Base-by-base conservation (phyloP, 2,113 vertebrate species). In the Pristiophorus japonicus region DNA sequence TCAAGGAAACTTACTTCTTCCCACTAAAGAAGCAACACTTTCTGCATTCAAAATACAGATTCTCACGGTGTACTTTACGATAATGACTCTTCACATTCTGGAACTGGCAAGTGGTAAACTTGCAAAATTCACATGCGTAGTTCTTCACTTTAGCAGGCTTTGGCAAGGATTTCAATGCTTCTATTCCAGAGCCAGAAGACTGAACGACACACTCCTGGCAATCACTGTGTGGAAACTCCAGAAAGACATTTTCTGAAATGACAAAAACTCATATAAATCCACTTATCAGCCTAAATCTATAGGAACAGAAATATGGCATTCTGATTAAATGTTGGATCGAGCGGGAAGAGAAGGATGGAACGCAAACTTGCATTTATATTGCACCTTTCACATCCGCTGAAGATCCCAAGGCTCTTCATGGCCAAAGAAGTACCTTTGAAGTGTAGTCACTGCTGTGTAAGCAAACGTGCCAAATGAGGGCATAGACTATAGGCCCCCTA, bases 31-130 rank as follows among this genome's bases (percentile, higher is more conserved):
- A 93, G 24, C 6, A 65, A 65, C 90, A 93, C 14, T 65, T 93
- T 65, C n/a, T 93, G 62, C 90, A 93, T 65, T 93, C 90, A 8
- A 93, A 93, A 38, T 65, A 93, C n/a, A 65, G 90, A 38, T 93
- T 65, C n/a, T 93, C 90, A 65, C 59, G 62, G 42, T 93, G 90
- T 20, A 93, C n/a, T 93, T 34, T 93, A 65, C 90, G 59, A 93
- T 93, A 93, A 93, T 63, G 90, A 63, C 62, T 93, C 90, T 65
- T 93, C 62, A 93, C 38, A 42, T 93, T 62, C 90, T 93, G 90
- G 30, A 93, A 65, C 20, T 47, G 59, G 62, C 62, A 93, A 63
- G 90, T 93, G n/a, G n/a, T 93, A 63, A 93, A 93, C 18, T 42
- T n/a, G 11, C 90, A 93, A 14, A 93, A 93, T 93, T 93, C 90